Conservation (phyloP, 2,888 invertebrate species). For the Nycteola revayana region DNA sequence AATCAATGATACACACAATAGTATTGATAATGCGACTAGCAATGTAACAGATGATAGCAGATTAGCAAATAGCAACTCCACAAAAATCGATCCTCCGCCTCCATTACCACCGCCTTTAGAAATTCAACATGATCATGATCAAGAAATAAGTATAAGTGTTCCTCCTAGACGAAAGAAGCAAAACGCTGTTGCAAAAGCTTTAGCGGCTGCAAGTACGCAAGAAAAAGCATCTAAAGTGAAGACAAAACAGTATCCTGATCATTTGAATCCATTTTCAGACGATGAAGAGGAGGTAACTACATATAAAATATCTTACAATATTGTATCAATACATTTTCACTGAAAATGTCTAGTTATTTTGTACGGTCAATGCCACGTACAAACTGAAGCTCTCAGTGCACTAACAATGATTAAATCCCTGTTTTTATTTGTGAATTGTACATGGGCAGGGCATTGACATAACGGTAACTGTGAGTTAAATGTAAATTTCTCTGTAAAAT, state of each 20-base stretch:
- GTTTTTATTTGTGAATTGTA: no score
- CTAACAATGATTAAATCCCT: no score
- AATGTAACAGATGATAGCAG: slow-evolving; percentile 71
- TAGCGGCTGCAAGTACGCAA: slow-evolving; percentile 27
- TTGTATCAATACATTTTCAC: no score
- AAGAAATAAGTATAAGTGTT: slow-evolving; percentile 58
- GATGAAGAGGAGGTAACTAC: slow-evolving; percentile 73
- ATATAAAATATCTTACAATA: no score
- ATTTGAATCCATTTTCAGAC: slow-evolving; percentile 92
- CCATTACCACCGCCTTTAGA: slow-evolving; percentile 29
- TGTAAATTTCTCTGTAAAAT: neutral
- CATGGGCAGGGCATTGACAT: no score
- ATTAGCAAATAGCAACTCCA: slow-evolving; percentile 47
- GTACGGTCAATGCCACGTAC: no score
- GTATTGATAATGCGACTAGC: slow-evolving; percentile 41
- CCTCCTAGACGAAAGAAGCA: slow-evolving; percentile 72
- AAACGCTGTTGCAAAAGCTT: slow-evolving; percentile 39
- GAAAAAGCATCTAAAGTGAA: slow-evolving; percentile 26
- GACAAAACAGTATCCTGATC: slow-evolving; percentile 84
- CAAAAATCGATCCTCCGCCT: slow-evolving; percentile 26
- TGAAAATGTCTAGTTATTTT: no score
- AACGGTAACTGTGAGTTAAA: no score
- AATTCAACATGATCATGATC: slow-evolving; percentile 34
- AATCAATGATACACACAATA: slow-evolving; percentile 22
- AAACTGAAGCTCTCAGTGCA: no score